Base-by-base conservation (phyloP, 2,888 invertebrate species). In the Philaethria dido region DNA sequence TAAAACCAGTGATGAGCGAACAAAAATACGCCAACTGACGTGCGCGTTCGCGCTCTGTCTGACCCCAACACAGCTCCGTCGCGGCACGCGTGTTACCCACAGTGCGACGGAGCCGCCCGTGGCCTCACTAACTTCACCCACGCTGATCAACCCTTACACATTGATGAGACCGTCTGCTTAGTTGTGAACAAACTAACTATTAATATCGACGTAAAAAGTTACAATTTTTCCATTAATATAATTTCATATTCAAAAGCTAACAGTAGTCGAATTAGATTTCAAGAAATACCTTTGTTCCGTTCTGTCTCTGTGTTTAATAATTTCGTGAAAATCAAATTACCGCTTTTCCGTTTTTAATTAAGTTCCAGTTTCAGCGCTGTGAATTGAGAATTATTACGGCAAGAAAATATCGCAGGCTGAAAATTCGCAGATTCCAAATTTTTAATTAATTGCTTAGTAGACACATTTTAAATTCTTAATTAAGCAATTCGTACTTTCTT, bases 401-500 rank as follows among this genome's bases (percentile, higher is more conserved):
- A 74, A 73, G 72, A 75, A 78, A 80, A 79, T 80, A 80, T 82
- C 78, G 81, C 79, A 81, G 79, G 45, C 79, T 77, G 73, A 71
- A 77, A 83, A 78, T 80, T 79, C 75, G 79, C 76, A 80, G 76
- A 83, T 83, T 84, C 83, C 83, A 87, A 86, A 84, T 85, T 89
- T 84, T 81, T 89, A 89, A 92, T 92, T 91, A 92, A 91, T 91
- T 91, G 90, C 87, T 86, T 78, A 80, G 86, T 81, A 86, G 90
- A 89, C 88, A 91, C 88, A 88, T 92, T 92, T 91, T 87, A 90
- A 91, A 91, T 92, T 91, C 89, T 89, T 92, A 92, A 92, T 92
- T 92, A 92, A 92, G 92, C 92, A 92, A 91, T 92, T 89, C 89
- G 86, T 91, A 91, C 89, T 92, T 92, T 91, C 91, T 88, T 88